These are phyloP conservation scores for Arbacia lixula DNA, from an alignment of 53 echinoderm and acorn worm species.

Conservation along the genomic window DNA sequence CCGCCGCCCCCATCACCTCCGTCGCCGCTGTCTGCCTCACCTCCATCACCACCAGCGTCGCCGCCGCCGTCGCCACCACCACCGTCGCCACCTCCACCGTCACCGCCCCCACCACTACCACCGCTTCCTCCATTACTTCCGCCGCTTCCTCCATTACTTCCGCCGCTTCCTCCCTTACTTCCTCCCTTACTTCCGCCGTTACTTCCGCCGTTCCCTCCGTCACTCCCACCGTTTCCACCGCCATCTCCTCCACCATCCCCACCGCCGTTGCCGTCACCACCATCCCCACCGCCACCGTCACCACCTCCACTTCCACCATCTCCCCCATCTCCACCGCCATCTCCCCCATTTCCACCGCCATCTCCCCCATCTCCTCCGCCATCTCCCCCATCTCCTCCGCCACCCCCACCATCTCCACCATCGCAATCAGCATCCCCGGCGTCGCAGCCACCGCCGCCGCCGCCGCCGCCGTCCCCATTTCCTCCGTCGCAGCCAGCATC, in stretches of 20 bases:
- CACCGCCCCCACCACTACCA: slow-evolving; percentile 5
- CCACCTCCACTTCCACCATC: background rate
- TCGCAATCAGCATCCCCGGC: background rate
- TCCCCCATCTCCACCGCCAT: background rate
- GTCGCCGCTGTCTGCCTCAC: background rate
- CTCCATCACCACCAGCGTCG: slow-evolving; percentile 7
- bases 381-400: slow-evolving; percentile 11
- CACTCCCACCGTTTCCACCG: background rate
- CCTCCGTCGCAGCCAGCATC: background rate
- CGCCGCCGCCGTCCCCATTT: background rate
- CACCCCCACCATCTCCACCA: slow-evolving; percentile 16
- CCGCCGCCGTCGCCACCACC: slow-evolving; percentile 13
- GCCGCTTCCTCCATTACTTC: background rate
- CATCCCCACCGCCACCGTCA: background rate
- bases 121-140: background rate
- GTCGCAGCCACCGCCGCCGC: background rate
- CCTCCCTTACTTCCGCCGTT: background rate
- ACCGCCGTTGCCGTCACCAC: background rate
- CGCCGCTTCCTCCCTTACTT: background rate
- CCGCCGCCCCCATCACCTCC: background rate
- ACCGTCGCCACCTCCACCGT: slow-evolving; percentile 5
- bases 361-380: background rate
- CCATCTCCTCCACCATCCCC: slow-evolving; percentile 12
- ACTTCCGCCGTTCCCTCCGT: background rate
- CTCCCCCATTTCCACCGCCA: slow-evolving; percentile 24